Evolutionary conservation across 2,113 vertebrate genomes (phyloP), one percentile per base, ranked within the genome.

Genomic region (Nyctereutes procyonoides): DNA sequence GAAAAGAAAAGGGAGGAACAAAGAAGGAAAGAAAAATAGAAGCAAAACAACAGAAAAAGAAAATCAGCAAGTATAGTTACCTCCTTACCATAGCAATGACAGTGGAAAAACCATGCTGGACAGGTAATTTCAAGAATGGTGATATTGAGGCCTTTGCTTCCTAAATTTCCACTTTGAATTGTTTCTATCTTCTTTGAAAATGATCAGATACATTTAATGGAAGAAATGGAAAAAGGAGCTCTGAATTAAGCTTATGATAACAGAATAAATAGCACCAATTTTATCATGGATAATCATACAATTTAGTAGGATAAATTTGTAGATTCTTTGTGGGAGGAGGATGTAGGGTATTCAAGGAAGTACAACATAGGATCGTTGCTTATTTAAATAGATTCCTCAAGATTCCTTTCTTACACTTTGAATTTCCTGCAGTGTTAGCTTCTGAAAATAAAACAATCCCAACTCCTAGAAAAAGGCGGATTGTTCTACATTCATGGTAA

Each of bases 331-430:
- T 76, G 16, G 19, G 48, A 51, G 55, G 65, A 89, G 28, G 20
- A 58, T 93, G 82, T 17, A 58, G 7, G 9, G 35, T 85, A 65
- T 83, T 92, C 35, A 76, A 76, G 6, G 73, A 28, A 97, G 55
- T 73, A 26, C 17, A 90, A n/a, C 53, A 60, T 26, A 83, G 12
- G 81, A 53, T 69, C 8, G 35, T 16, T 85, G 84, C 15, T 60
- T 35, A 93, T 55, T 80, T 58, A 77, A 55, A 88, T 80, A 35
- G 58, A 80, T 58, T 89, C n/a, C 51, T 38, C 35, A 58, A 56
- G n/a, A n/a, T n/a, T n/a, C n/a, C 93, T 90, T 94, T 95, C 87
- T 76, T 48, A 22, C 80, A 85, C 20, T 65, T 96, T 96, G 53
- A 60, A 51, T 92, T 93, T 74, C 32, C 80, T 93, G 53, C 2